These are phyloP conservation scores for Oncorhynchus mykiss DNA, from an alignment of 2,113 vertebrate species.

Conservation along the genomic window DNA sequence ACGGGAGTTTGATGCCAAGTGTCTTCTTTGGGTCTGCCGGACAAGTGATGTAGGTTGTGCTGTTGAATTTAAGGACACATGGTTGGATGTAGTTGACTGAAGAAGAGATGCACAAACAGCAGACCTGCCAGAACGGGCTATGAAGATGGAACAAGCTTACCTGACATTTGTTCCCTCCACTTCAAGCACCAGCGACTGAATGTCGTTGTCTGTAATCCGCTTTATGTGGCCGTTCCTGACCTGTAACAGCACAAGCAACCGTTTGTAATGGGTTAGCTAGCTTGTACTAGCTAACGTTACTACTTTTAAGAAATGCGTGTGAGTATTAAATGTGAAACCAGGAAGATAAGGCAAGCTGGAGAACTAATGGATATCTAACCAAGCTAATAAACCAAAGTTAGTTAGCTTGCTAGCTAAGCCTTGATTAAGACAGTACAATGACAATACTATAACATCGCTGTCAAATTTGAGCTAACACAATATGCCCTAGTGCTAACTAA, in stretches of 20 bases:
- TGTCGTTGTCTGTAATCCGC: slow-evolving; percentile 92
- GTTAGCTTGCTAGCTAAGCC: too few species aligned
- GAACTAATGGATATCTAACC: too few species aligned
- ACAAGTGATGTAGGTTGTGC: slow-evolving; percentile 95
- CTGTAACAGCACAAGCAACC: slow-evolving; percentile 60
- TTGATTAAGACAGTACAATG: too few species aligned
- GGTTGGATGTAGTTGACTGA: neutral
- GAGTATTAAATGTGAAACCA: too few species aligned
- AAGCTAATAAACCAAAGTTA: too few species aligned
- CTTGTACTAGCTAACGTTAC: neutral
- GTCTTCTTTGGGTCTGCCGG: slow-evolving; percentile 98
- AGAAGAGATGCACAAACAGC: neutral
- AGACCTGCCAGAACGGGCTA: too few species aligned
- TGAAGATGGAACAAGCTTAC: slow-evolving; percentile 54
- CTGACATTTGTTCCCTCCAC: slow-evolving; percentile 94
- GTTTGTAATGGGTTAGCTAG: neutral
- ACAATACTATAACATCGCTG: neutral
- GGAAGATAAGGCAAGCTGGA: too few species aligned
- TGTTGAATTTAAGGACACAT: slow-evolving; percentile 48
- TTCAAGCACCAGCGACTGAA: slow-evolving; percentile 92
- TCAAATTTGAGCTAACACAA: neutral
- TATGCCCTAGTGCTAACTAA: too few species aligned
- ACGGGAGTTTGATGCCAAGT: slow-evolving; percentile 92
- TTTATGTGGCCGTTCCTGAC: slow-evolving; percentile 96
- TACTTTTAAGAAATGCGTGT: too few species aligned